Evolutionary conservation across 2,888 invertebrate species (phyloP).

Genomic region (Drosophila prostipennis): DNA sequence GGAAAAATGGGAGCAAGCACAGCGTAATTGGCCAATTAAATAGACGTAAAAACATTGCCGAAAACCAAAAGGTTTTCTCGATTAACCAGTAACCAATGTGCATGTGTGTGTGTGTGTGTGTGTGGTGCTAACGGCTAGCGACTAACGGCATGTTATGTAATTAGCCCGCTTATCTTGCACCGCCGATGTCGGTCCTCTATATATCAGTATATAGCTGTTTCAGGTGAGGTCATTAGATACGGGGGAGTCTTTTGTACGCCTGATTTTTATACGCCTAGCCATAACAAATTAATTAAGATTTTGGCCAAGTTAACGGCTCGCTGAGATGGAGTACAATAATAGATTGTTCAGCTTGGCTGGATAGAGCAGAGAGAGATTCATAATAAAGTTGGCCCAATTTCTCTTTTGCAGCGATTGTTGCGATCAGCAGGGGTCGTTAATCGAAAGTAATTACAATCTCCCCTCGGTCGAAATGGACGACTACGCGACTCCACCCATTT

Average conservation of each 20-base stretch:
- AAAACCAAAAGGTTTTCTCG: constrained; percentile 31
- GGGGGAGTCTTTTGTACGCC: constrained; percentile 9
- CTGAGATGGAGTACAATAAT: constrained; percentile 16
- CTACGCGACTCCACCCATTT: constrained; percentile 4
- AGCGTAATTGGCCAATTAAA: constrained; percentile 21
- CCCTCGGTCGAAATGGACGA: background rate
- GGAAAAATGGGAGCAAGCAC: constrained; percentile 12
- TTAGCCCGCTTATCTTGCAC: constrained; percentile 10
- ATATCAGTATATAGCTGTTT: constrained; percentile 3
- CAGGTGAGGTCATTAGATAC: constrained; percentile 16
- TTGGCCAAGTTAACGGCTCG: constrained; percentile 25
- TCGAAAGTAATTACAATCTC: constrained; percentile 8
- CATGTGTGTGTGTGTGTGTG: too few species aligned
- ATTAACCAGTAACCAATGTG: constrained; percentile 10
- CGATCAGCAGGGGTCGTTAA: constrained; percentile 33
- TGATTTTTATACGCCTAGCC: constrained; percentile 20
- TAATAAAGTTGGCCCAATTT: constrained; percentile 16
- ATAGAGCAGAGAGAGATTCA: background rate
- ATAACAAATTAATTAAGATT: constrained; percentile 55
- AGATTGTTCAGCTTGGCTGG: background rate
- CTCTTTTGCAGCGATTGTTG: constrained; percentile 13
- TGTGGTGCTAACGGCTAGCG: constrained; percentile 42
- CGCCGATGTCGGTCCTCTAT: background rate
- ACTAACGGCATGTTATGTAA: constrained; percentile 25
- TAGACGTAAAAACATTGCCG: constrained; percentile 8